Evolutionary conservation across 30 jellyfish, hydroid and myxozoan species (phyloP).

Genomic region (Phacellophora camtschatica): DNA sequence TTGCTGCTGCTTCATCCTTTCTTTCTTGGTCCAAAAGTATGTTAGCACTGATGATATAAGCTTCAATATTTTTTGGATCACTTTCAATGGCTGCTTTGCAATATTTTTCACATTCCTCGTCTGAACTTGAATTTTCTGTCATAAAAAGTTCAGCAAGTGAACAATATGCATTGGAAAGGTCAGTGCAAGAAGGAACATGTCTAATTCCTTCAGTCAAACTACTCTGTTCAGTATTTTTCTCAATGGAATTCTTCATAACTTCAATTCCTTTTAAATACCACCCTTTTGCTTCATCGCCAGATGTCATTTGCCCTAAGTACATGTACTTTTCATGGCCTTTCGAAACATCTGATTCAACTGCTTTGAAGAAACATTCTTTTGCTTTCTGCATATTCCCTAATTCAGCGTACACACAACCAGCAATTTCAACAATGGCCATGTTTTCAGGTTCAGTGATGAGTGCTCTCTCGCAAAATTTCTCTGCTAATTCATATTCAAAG

Average conservation of each 20-base stretch:
- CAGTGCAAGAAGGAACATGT: slow-evolving; percentile 10
- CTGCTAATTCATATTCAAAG: slow-evolving; percentile 89
- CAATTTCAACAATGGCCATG: slow-evolving; percentile 58
- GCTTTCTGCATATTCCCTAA: slow-evolving; percentile 70
- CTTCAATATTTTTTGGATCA: slow-evolving; percentile 77
- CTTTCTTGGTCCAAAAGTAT: slow-evolving; percentile 66
- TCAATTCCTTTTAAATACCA: slow-evolving; percentile 82
- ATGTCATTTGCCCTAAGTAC: slow-evolving; percentile 91
- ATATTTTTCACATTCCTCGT: slow-evolving; percentile 63
- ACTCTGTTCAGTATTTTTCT: background rate
- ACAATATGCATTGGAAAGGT: slow-evolving; percentile 85
- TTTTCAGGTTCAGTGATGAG: slow-evolving; percentile 70
- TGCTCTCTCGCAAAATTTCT: slow-evolving; percentile 89
- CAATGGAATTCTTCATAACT: slow-evolving; percentile 65
- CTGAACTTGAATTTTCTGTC: slow-evolving; percentile 95
- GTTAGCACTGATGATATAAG: slow-evolving; percentile 74
- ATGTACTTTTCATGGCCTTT: slow-evolving; percentile 88
- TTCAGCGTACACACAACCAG: slow-evolving; percentile 91
- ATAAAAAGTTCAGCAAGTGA: slow-evolving; percentile 88
- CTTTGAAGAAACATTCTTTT: slow-evolving; percentile 55
- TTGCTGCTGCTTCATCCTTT: slow-evolving; percentile 63
- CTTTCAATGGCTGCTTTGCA: slow-evolving; percentile 75
- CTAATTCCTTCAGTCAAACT: background rate
- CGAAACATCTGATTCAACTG: slow-evolving; percentile 70
- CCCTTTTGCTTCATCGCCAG: slow-evolving; percentile 83